Percentiles rank a stretch among this genome's conserved stretches.
These are phyloP conservation scores for Hexactinellida sp. DNA, from an alignment of 37 sponge, comb jelly and placozoan genomes.

Conservation along the genomic window DNA sequence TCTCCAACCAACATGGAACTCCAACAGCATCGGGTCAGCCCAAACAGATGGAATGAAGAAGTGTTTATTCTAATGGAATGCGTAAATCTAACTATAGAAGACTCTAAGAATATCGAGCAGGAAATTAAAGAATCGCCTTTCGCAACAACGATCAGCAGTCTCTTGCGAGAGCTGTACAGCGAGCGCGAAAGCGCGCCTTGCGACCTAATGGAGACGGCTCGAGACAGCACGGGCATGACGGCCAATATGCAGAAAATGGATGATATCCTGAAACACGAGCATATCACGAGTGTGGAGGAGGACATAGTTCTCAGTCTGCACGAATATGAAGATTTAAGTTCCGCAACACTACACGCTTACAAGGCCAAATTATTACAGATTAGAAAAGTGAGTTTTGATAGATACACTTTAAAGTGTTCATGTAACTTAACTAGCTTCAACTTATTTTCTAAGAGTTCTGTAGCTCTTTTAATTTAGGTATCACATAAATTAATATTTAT, in stretches of 20 bases:
- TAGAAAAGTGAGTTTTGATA: neutral
- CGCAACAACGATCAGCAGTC: neutral
- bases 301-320: neutral
- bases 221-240: neutral
- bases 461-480: too few relatives aligned
- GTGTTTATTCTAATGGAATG: neutral
- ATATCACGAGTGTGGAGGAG: neutral
- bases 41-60: neutral
- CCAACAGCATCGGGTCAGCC: neutral
- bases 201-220: neutral
- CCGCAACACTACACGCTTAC: neutral
- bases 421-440: neutral
- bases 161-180: neutral
- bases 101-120: neutral
- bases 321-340: neutral
- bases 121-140: constrained; percentile 1
- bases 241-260: neutral
- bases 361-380: neutral
- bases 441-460: neutral
- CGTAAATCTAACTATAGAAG: neutral
- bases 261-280: neutral
- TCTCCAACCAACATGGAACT: neutral
- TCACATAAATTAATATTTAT: too few relatives aligned
- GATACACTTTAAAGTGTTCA: neutral
- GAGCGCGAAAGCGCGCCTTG: neutral